Evolutionary conservation across 1,140 invertebrate species (phyloP), one percentile per base, ranked within the genome.

Genomic region (Bombus confusus): DNA sequence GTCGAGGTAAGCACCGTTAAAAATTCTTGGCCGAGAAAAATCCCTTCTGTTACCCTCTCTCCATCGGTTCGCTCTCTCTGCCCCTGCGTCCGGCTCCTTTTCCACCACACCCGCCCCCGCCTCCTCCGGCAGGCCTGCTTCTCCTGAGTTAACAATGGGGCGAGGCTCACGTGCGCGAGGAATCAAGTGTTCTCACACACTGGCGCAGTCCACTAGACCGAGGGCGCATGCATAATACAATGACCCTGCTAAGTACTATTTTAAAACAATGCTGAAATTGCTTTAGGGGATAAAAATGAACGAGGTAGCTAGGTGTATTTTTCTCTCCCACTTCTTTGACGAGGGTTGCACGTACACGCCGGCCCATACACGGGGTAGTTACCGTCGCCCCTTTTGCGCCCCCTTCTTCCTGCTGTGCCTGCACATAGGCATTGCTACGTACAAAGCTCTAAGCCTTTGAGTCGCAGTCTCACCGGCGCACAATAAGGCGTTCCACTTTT

Each of bases 191-290:
- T 92, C 94, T 95, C 94, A 92, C 92, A 92, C 93, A 91, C 92
- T 90, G 92, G 87, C 87, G 92, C 91, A 85, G 86, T 87, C 90
- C 91, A 91, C 90, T 91, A 93, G 92, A 92, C 91, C 91, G 93
- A 93, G 93, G 92, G 94, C 93, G 93, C 94, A 95, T 95, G 95
- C 95, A 95, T 95, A 95, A 95, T 95, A 95, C 94, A 95, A 95
- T 95, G 94, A 95, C 94, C 95, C 94, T 94, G 94, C 94, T 95
- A 95, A 95, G 95, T 95, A 95, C 95, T 95, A 95, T 95, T 95
- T 95, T 95, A 95, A 95, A 95, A 95, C 95, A 95, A 95, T 95
- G 94, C 94, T 95, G 94, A 95, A 95, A 95, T 95, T 95, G 95
- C 95, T 95, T 95, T 95, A 95, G 95, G 95, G 95, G 94, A 95